Evolutionary conservation across 2,888 invertebrate genomes (phyloP), one percentile per base, ranked within the genome.

Genomic region (Oscheius sp.): DNA sequence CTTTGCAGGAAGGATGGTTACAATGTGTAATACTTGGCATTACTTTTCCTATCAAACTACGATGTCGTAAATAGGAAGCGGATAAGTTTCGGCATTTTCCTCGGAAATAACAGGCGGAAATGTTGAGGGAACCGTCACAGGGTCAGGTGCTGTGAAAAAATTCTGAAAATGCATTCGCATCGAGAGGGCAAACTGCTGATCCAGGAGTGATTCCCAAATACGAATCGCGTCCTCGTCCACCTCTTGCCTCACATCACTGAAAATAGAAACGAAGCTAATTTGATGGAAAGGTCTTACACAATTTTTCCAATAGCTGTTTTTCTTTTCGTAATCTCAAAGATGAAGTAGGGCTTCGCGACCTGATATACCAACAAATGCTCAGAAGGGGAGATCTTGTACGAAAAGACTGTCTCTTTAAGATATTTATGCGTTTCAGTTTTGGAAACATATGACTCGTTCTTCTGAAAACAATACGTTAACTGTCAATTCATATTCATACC

Each of bases 121-220:
- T 21, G 63, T 63, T 5, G 63, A 37, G 21, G 63, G 63, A 0
- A 11, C 11, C 9, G n/a, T 21, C 13, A 29, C 63, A 47, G 63
- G 47, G 21, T 63, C 63, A 7, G 63, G 48, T 10, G n/a, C n/a
- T 10, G 48, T n/a, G n/a, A 68, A 68, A 9, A 73, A 66, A 29
- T 53, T 48, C 29, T 73, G 74, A 4, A 47, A 74, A 68, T 83
- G 83, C 29, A 78, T 76, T 48, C 78, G 79, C 5, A 81, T 77
- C 4, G 78, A 73, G 5, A 79, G 37, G 9, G 79, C 63, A 55
- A 83, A 80, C 70, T 81, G 83, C 60, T 83, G 83, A 48, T 83
- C 76, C 11, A 83, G 42, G 1, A 83, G 50, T 4, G 73, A 62
- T 1, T 68, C 51, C 80, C 80, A 83, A 4, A 81, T 37, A 3